Conservation (phyloP, 1,140 invertebrate genomes). For the Atta cephalotes region DNA sequence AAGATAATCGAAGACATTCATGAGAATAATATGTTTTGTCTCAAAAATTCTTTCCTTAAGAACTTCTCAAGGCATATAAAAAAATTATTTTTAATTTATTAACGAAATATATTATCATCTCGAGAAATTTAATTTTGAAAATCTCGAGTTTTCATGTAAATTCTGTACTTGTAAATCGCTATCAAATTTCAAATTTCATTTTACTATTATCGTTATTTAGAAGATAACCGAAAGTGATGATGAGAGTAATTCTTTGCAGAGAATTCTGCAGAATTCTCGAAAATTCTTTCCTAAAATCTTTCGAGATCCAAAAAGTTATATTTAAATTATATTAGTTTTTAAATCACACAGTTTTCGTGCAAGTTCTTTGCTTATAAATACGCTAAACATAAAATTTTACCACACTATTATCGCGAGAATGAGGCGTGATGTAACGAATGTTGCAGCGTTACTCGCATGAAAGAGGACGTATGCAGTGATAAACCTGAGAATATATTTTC, state of each 20-base stretch:
- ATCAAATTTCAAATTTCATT: background rate
- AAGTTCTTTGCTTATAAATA: background rate
- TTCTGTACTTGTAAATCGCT: background rate
- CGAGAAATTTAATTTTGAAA: slow-evolving; percentile 18
- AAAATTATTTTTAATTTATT: background rate
- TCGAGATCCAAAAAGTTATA: background rate
- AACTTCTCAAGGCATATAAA: background rate
- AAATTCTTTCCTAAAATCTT: background rate
- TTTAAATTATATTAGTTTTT: background rate
- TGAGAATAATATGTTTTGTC: background rate
- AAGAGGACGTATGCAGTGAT: slow-evolving; percentile 45
- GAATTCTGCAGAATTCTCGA: background rate
- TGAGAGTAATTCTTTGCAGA: background rate
- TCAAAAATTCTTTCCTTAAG: background rate
- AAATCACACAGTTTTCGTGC: background rate
- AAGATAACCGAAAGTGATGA: slow-evolving; percentile 21
- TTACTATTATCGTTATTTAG: background rate
- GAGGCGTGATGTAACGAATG: slow-evolving; percentile 39
- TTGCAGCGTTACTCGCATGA: slow-evolving; percentile 25
- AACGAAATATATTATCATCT: background rate
- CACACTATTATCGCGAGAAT: background rate
- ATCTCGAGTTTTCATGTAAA: background rate
- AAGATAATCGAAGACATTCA: too few species aligned
- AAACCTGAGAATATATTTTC: slow-evolving; percentile 55
- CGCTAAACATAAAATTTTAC: slow-evolving; percentile 17